Evolutionary conservation across 1,140 invertebrate genomes (phyloP).

Genomic region (Alviniconcha marisindica): DNA sequence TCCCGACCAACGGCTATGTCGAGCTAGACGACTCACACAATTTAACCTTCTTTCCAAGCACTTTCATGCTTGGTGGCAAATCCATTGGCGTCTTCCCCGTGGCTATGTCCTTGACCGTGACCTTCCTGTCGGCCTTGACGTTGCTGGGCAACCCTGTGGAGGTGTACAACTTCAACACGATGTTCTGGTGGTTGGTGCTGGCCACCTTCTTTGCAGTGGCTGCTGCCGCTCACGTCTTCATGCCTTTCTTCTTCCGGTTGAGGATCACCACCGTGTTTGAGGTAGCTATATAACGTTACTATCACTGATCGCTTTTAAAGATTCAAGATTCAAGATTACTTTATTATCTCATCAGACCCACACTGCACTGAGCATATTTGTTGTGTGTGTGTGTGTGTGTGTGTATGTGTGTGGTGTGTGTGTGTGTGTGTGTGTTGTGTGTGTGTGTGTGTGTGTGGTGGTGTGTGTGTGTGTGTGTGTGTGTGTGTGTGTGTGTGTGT

Average conservation of each 20-base stretch:
- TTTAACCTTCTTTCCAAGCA: too few species aligned
- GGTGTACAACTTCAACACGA: constrained; percentile 66
- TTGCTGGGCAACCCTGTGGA: constrained; percentile 82
- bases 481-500: background rate
- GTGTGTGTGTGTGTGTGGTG: background rate
- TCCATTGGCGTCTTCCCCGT: constrained; percentile 82
- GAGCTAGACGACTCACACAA: too few species aligned
- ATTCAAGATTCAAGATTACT: too few species aligned
- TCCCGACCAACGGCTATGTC: too few species aligned
- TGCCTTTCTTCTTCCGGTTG: constrained; percentile 72
- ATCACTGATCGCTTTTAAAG: too few species aligned
- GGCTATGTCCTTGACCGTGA: constrained; percentile 75
- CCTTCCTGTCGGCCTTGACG: constrained; percentile 95
- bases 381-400: too few species aligned
- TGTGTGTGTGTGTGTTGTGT: background rate
- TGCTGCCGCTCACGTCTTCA: constrained; percentile 63
- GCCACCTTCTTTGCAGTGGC: constrained; percentile 60
- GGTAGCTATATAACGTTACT: too few species aligned
- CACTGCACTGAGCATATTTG: too few species aligned
- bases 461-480: background rate
- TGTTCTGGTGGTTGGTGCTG: constrained; percentile 61
- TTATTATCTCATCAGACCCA: too few species aligned
- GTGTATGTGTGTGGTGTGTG: too few species aligned
- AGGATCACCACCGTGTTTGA: constrained; percentile 69
- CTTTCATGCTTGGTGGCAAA: background rate